A percentile compares a stretch with the other conserved stretches of the same genome.
These are phyloP conservation scores for Drosophila affinis DNA, from an alignment of 2,888 invertebrate species.

Conservation along the genomic window DNA sequence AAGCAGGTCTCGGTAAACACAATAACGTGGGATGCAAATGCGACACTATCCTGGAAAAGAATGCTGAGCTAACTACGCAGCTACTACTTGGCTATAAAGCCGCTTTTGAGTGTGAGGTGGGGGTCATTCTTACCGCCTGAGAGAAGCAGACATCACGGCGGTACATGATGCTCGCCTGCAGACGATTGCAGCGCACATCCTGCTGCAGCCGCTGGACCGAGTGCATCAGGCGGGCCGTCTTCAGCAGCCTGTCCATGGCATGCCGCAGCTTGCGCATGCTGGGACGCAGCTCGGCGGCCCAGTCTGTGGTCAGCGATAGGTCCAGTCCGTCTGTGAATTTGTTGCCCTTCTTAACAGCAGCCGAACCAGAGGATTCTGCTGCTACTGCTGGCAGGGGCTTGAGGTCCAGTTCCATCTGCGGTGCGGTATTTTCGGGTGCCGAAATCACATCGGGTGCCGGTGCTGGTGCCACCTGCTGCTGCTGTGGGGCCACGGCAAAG, in stretches of 20 bases:
- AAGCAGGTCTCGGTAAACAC: no score
- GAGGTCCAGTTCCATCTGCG: conserved; percentile 26
- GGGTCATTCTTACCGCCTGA: conserved; percentile 89
- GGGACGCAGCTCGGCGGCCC: conserved; percentile 90
- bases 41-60: no score
- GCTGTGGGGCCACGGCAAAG: conserved; percentile 72
- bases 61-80: no score
- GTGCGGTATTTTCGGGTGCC: conserved; percentile 20
- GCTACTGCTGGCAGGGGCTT: conserved; percentile 15
- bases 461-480: conserved; percentile 13
- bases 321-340: conserved; percentile 90
- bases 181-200: conserved; percentile 89
- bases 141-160: conserved; percentile 95
- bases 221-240: conserved; percentile 90
- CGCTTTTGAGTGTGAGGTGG: background rate
- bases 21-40: no score
- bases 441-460: conserved; percentile 81
- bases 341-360: conserved; percentile 86
- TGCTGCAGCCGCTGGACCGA: conserved; percentile 92
- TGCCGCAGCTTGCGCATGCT: conserved; percentile 91
- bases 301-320: conserved; percentile 88
- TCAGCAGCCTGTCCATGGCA: conserved; percentile 91
- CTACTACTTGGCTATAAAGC: background rate
- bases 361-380: background rate
- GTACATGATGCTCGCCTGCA: conserved; percentile 89